phyloP scores from a whole-genome alignment of 2,113 vertebrate genomes.

The Lichenostomus cassidix region DNA sequence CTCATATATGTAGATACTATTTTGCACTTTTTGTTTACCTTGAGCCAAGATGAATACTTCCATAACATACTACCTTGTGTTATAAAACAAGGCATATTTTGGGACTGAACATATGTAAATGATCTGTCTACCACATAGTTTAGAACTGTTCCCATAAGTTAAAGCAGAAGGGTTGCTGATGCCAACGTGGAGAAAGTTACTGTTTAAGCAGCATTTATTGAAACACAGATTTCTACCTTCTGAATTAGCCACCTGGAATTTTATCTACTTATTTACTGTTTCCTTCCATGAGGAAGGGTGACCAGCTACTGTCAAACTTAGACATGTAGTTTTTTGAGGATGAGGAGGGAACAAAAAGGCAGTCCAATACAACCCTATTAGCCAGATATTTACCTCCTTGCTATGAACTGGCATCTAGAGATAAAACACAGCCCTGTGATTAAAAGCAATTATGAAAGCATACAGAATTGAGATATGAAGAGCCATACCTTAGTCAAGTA shows the following conservation, averaged over 20 bases:
- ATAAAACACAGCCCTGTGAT: background rate
- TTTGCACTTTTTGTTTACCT: background rate
- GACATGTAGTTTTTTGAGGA: background rate
- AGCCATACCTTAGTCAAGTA: background rate
- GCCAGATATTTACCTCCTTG: background rate
- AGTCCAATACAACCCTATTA: background rate
- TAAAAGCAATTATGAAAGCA: background rate
- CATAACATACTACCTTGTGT: background rate
- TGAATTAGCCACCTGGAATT: background rate
- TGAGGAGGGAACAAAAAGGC: background rate
- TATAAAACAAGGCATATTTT: background rate
- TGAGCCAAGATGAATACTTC: background rate
- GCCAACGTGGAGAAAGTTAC: background rate
- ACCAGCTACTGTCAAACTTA: background rate
- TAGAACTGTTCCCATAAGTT: background rate
- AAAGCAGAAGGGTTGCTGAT: background rate
- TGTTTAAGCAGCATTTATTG: background rate
- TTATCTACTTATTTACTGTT: background rate
- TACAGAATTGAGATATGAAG: slow-evolving; percentile 12
- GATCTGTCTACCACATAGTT: background rate
- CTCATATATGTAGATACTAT: background rate
- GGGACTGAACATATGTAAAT: background rate
- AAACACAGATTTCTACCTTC: background rate
- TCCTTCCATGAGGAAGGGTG: background rate
- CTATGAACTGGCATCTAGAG: background rate